Evolutionary conservation across 64 coral and sea anemone genomes (phyloP).

Genomic region (Pocillopora damicornis): DNA sequence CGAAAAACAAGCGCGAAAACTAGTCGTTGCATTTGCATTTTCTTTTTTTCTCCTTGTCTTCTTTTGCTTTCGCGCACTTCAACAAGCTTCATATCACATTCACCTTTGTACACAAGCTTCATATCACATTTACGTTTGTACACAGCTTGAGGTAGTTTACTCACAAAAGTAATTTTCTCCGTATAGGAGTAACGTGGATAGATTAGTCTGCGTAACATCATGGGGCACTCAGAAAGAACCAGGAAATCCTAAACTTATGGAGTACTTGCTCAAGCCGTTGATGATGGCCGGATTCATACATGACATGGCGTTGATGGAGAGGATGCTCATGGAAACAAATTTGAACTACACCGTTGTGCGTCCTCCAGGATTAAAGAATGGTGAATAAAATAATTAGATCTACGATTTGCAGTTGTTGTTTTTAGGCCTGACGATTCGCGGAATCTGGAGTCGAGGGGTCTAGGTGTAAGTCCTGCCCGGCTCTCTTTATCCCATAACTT

Average conservation of each 20-base stretch:
- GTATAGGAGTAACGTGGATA: conserved; percentile 28
- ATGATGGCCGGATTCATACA: conserved; percentile 50
- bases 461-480: too few relatives aligned
- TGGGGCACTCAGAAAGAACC: conserved; percentile 47
- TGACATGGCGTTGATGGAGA: conserved; percentile 65
- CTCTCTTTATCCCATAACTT: too few relatives aligned
- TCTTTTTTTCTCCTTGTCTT: too few relatives aligned
- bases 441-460: too few relatives aligned
- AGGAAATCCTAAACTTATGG: conserved; percentile 44
- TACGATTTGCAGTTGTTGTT: not conserved
- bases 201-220: conserved; percentile 58
- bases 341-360: conserved; percentile 57
- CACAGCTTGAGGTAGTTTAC: not conserved
- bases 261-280: conserved; percentile 47
- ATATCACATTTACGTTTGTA: too few relatives aligned
- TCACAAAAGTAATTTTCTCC: not conserved
- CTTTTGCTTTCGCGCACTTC: too few relatives aligned
- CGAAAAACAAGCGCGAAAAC: too few relatives aligned
- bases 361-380: conserved; percentile 49
- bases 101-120: too few relatives aligned
- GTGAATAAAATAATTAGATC: not conserved
- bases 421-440: too few relatives aligned
- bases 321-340: conserved; percentile 9
- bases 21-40: too few relatives aligned
- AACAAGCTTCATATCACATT: too few relatives aligned